phyloP scores from a whole-genome alignment of 2,113 vertebrate genomes.

The Calidris pugnax region DNA sequence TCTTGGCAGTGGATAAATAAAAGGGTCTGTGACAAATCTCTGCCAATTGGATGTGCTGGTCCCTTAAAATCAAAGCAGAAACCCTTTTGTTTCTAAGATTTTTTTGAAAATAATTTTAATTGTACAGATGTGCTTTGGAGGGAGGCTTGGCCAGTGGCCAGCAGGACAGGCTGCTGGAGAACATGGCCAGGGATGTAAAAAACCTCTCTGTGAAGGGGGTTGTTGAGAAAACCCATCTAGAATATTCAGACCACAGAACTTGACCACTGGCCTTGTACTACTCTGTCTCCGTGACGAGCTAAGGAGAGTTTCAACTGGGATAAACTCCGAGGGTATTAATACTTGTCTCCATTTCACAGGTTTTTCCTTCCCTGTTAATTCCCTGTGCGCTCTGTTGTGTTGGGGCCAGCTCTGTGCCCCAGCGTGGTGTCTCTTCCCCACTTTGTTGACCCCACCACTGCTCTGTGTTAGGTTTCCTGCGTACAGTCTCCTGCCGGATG shows the following conservation, averaged over 20 bases:
- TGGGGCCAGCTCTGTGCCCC: neutral
- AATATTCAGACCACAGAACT: neutral
- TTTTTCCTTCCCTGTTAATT: neutral
- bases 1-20: neutral
- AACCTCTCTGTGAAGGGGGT: neutral
- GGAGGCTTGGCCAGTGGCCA: neutral
- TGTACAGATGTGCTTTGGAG: neutral
- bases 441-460: neutral
- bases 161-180: neutral
- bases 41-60: neutral
- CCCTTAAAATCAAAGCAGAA: neutral
- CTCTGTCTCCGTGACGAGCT: neutral
- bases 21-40: neutral
- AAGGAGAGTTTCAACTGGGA: neutral
- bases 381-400: rapidly evolving
- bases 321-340: neutral
- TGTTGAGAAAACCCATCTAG: neutral
- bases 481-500: rapidly evolving
- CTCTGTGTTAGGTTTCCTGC: neutral
- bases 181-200: neutral
- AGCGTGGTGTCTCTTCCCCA: rapidly evolving
- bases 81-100: neutral
- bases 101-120: neutral
- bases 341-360: neutral
- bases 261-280: neutral